Conservation (phyloP, 92 coral and sea anemone species). For the Meandrina meandrites region DNA sequence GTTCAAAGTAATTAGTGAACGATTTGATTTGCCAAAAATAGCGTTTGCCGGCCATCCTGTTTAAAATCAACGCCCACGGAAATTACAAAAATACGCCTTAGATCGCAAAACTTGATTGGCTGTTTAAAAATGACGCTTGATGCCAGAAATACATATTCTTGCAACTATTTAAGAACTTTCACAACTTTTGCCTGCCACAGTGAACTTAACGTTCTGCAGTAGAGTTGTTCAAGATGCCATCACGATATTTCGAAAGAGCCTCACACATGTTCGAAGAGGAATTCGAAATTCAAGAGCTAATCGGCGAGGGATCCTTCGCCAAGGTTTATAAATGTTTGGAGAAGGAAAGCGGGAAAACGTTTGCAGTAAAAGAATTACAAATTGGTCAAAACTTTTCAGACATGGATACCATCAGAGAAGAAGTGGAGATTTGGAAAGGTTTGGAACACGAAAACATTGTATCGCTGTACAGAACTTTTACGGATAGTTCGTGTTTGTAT, state of each 20-base stretch:
- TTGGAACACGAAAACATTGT: conserved; percentile 84
- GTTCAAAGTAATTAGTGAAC: background rate
- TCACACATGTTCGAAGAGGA: conserved; percentile 39
- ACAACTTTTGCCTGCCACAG: background rate
- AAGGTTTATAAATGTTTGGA: conserved; percentile 75
- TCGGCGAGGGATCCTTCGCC: conserved; percentile 85
- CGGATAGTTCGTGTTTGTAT: conserved; percentile 37
- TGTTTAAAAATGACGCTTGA: conserved; percentile 2
- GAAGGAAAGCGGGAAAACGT: conserved; percentile 43
- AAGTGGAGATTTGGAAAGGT: conserved; percentile 75
- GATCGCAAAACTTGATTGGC: conserved; percentile 1
- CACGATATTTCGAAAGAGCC: background rate
- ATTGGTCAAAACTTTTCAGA: conserved; percentile 38
- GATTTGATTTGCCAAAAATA: background rate
- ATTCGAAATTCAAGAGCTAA: conserved; percentile 60
- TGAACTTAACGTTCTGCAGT: background rate
- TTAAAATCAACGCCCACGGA: conserved; percentile 39
- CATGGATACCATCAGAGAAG: conserved; percentile 56
- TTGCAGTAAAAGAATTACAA: conserved; percentile 72
- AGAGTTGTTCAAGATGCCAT: conserved; percentile 18
- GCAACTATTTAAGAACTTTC: background rate
- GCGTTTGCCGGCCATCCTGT: background rate
- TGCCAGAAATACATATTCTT: conserved; percentile 6
- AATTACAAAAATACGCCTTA: background rate
- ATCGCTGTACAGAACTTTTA: conserved; percentile 65